Conservation (phyloP, 2,113 vertebrate species). For the Mobula hypostoma region DNA sequence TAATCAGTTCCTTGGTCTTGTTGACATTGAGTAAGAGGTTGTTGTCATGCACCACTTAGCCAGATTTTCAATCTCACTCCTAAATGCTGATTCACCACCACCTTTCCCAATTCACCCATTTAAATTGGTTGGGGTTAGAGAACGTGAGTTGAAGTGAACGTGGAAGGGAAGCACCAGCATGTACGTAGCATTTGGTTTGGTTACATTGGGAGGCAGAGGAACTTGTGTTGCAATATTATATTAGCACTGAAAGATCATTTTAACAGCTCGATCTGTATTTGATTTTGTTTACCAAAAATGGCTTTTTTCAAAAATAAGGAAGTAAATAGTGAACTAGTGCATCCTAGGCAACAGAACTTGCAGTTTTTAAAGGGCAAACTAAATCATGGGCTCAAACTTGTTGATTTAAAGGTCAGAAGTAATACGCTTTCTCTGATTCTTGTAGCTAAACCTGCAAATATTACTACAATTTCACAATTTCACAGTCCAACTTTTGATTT, state of each 20-base stretch:
- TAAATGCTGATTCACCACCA: no score
- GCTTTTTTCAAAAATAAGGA: not conserved
- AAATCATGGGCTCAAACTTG: not conserved
- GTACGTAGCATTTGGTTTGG: not conserved
- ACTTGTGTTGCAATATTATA: not conserved
- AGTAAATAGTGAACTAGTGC: not conserved
- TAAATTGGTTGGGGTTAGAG: not conserved
- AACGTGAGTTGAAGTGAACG: not conserved
- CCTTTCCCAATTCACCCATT: not conserved
- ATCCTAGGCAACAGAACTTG: not conserved
- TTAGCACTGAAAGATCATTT: not conserved
- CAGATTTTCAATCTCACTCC: no score
- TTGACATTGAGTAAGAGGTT: no score
- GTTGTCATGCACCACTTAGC: no score
- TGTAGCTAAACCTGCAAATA: not conserved
- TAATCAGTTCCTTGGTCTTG: no score
- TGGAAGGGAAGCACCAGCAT: not conserved
- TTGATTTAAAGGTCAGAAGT: not conserved
- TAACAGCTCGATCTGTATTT: not conserved
- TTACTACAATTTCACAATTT: not conserved
- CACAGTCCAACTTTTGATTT: not conserved
- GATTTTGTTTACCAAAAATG: not conserved
- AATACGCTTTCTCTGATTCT: not conserved
- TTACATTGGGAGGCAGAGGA: not conserved
- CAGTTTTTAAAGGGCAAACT: not conserved